Evolutionary conservation across 2,113 vertebrate species (phyloP), one percentile per base, ranked within the genome.

Genomic region (Chaetodon trifascialis): DNA sequence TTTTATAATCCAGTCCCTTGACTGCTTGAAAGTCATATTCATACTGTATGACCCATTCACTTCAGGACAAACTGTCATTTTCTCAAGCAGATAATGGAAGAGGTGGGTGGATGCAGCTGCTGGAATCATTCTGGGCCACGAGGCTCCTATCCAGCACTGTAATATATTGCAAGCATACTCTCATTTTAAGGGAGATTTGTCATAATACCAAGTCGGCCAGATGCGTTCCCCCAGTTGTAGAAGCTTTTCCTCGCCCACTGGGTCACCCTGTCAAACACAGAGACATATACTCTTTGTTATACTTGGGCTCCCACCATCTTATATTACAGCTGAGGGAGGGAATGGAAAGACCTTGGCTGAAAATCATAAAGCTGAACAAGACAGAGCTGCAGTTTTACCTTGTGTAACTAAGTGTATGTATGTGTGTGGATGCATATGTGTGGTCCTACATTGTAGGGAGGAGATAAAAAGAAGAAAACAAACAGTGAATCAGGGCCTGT

Each of bases 101-200:
- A 80, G 73, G 83, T 79, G 79, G 86, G 80, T 76, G 80, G 79
- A 71, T 76, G 36, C 88, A 84, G 89, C 83, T 86, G 89, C 73
- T 80, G 87, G 81, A 91, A 75, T 86, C 81, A 89, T 73, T 82
- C 76, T 44, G 83, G 85, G 62, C 72, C 86, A 73, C 76, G 4
- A 74, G 78, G 83, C 87, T 79, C 60, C 84, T 17, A 84, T 87
- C 84, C 84, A 67, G 79, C 78, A 40, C 51, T 68, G 82, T 87
- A 90, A 93, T 93, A 81, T 87, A 89, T 92, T 78, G 84, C 91
- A 76, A 63, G 90, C 80, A 12, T 64, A 66, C 84, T 92, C 89
- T 89, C 88, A 88, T 93, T 93, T 69, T 88, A 80, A 90, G 86
- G 91, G 85, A 92, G 85, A 93, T 94, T 93, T 93, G 91, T 94